Conservation (phyloP, 92 coral and sea anemone species). For the Montipora capitata region DNA sequence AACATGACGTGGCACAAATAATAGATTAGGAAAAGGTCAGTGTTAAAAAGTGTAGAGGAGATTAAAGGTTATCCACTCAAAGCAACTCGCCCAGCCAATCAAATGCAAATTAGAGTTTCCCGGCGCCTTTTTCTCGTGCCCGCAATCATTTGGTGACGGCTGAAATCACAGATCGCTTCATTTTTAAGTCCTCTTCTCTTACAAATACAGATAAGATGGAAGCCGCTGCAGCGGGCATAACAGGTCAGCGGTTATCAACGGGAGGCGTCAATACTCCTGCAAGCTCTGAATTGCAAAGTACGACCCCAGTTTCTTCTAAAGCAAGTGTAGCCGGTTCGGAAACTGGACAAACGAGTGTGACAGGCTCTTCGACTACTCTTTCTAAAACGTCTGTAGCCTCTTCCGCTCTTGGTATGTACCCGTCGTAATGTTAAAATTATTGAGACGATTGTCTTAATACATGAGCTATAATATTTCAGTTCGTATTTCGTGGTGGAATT, state of each 20-base stretch:
- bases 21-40: too few relatives aligned
- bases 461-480: too few relatives aligned
- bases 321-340: constrained; percentile 59
- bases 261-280: constrained; percentile 18
- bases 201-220: constrained; percentile 88
- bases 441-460: background rate
- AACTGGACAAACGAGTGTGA: constrained; percentile 67
- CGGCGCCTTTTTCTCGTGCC: too few relatives aligned
- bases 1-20: too few relatives aligned
- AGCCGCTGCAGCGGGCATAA: constrained; percentile 82
- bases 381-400: constrained; percentile 49
- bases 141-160: too few relatives aligned
- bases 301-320: constrained; percentile 31
- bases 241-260: constrained; percentile 53
- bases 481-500: too few relatives aligned
- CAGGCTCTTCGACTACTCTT: constrained; percentile 43
- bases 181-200: background rate
- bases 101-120: too few relatives aligned
- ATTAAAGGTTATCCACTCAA: too few relatives aligned
- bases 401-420: constrained; percentile 21
- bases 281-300: constrained; percentile 28
- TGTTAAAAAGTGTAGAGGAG: too few relatives aligned
- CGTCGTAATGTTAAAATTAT: background rate
- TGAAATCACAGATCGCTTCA: too few relatives aligned
- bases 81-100: too few relatives aligned